Percentiles rank a stretch among this genome's conserved stretches.
Evolutionary conservation across 2,797 vertebrate genomes (phyloP).

Genomic region (Salmo trutta): DNA sequence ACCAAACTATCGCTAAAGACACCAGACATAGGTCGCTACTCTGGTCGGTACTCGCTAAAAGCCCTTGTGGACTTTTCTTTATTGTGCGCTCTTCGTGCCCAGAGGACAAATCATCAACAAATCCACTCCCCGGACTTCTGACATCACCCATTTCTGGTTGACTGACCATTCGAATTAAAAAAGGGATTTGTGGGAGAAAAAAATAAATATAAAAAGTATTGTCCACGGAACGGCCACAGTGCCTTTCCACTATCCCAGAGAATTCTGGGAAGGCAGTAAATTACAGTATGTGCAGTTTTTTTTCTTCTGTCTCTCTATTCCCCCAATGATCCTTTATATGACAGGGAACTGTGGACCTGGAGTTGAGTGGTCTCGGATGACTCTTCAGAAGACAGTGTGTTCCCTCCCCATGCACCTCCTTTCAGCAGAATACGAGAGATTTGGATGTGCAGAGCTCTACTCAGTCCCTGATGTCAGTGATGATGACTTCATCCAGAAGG

Average conservation of each 20-base stretch:
- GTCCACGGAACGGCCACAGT: slow-evolving; percentile 34
- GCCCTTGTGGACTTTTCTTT: slow-evolving; percentile 41
- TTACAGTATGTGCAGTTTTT: slow-evolving; percentile 61
- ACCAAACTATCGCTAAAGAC: slow-evolving; percentile 39
- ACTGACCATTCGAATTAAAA: slow-evolving; percentile 56
- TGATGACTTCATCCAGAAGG: slow-evolving; percentile 70
- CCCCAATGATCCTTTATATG: slow-evolving; percentile 76
- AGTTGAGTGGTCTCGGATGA: slow-evolving; percentile 68
- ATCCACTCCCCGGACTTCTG: slow-evolving; percentile 31
- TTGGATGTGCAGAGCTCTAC: slow-evolving; percentile 62
- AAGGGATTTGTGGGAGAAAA: slow-evolving; percentile 49
- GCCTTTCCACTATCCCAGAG: slow-evolving; percentile 65
- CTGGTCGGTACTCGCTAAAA: slow-evolving; percentile 34
- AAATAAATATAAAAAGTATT: slow-evolving; percentile 32
- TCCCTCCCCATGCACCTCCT: not conserved
- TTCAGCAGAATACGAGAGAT: slow-evolving; percentile 67
- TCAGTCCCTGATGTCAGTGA: slow-evolving; percentile 65
- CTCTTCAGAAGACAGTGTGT: slow-evolving; percentile 59
- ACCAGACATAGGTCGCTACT: slow-evolving; percentile 1
- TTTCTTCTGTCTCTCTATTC: slow-evolving; percentile 57
- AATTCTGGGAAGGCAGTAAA: slow-evolving; percentile 71
- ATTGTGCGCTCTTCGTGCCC: slow-evolving; percentile 36
- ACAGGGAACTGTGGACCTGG: slow-evolving; percentile 71
- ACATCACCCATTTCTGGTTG: slow-evolving; percentile 50
- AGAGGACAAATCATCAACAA: slow-evolving; percentile 38